Percentiles rank a stretch among this genome's conserved stretches.
Conservation (phyloP, 2,797 vertebrate species). For the Micropoecilia bifurca region DNA sequence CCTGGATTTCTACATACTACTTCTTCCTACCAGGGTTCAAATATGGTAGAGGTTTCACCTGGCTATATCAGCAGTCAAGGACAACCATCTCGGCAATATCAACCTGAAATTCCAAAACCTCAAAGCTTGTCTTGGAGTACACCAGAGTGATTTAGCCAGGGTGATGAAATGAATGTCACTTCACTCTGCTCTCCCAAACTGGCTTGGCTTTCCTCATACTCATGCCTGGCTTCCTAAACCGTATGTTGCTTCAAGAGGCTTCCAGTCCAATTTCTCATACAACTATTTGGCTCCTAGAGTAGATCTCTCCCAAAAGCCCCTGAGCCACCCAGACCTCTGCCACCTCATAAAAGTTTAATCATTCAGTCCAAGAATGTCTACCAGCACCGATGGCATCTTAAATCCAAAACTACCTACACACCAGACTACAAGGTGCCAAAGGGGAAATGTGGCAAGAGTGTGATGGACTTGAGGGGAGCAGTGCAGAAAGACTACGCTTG, state of each 20-base stretch:
- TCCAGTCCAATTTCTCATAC: not conserved
- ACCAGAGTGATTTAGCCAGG: not conserved
- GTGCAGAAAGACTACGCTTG: not conserved
- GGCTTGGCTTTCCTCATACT: not conserved
- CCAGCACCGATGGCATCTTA: accelerated
- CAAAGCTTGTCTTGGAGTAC: not conserved
- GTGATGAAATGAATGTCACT: not conserved
- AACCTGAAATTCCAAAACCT: not conserved
- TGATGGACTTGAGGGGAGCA: not conserved
- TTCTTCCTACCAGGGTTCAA: not conserved
- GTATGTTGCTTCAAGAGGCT: accelerated
- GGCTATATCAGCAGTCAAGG: accelerated
- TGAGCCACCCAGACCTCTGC: accelerated
- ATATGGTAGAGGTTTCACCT: not conserved
- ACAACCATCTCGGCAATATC: not conserved
- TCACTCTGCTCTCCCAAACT: not conserved
- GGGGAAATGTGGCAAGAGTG: not conserved
- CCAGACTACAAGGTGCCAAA: not conserved
- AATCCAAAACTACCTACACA: not conserved
- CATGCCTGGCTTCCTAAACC: not conserved
- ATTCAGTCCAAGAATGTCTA: conserved; percentile 27
- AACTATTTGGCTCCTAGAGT: not conserved
- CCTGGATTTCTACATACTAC: not conserved
- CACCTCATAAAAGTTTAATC: not conserved
- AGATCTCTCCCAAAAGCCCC: not conserved